phyloP scores from a whole-genome alignment of 2,113 vertebrate genomes.

The Sinocyclocheilus rhinocerous region DNA sequence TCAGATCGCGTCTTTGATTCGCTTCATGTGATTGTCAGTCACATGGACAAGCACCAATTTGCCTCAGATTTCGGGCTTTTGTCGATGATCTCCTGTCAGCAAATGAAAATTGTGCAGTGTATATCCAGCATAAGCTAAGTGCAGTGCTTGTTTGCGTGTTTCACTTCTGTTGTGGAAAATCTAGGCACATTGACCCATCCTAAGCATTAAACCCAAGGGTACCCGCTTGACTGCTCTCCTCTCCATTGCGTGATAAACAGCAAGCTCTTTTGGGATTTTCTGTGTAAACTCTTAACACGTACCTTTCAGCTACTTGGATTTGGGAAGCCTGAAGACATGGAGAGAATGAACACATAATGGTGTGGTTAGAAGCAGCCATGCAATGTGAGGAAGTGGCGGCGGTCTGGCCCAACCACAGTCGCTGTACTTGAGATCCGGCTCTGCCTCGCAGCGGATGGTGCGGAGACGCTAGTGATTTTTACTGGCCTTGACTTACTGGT shows the following conservation, averaged over 20 bases:
- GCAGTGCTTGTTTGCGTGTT: constrained; percentile 30
- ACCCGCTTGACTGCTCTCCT: not conserved
- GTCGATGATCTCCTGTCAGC: not conserved
- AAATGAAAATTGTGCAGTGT: not conserved
- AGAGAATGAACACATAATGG: constrained; percentile 66
- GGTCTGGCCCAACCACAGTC: constrained; percentile 78
- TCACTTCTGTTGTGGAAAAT: constrained; percentile 37
- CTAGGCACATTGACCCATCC: not conserved
- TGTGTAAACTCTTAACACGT: constrained; percentile 67
- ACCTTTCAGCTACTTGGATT: constrained; percentile 71
- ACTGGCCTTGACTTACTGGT: constrained; percentile 76
- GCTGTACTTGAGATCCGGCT: constrained; percentile 74
- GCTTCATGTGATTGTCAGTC: not conserved
- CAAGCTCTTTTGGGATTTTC: constrained; percentile 60
- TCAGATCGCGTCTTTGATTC: not conserved
- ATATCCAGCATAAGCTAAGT: not conserved
- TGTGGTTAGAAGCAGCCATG: constrained; percentile 72
- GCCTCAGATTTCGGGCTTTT: not conserved
- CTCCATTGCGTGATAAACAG: constrained; percentile 67
- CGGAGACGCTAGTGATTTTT: constrained; percentile 74
- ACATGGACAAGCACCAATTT: not conserved
- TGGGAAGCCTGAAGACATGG: constrained; percentile 63
- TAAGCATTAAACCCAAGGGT: constrained; percentile 10
- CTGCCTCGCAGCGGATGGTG: constrained; percentile 73
- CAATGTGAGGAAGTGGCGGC: constrained; percentile 78